These are phyloP conservation scores for Notothenia rossii DNA, from an alignment of 2,113 vertebrate species.

Conservation along the genomic window DNA sequence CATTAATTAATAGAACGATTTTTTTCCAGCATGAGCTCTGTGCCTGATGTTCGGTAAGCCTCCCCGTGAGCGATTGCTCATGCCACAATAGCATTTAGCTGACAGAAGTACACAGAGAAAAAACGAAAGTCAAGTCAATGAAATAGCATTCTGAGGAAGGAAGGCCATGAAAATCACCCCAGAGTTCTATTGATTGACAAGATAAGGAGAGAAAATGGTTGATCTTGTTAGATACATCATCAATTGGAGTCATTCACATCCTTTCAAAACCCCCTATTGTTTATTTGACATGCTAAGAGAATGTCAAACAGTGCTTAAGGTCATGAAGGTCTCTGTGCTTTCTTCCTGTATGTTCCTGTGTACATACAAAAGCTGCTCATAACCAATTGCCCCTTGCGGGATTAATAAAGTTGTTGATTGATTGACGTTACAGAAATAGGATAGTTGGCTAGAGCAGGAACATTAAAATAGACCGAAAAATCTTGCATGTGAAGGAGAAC, in stretches of 20 bases:
- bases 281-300: slow-evolving; percentile 50
- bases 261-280: slow-evolving; percentile 49
- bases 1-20: slow-evolving; percentile 99
- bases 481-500: slow-evolving; percentile 13
- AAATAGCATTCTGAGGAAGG: slow-evolving; percentile 62
- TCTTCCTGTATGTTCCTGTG: no score
- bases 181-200: slow-evolving; percentile 70
- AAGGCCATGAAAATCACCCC: slow-evolving; percentile 53
- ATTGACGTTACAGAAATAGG: background rate
- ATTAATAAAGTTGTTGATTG: no score
- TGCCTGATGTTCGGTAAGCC: slow-evolving; percentile 92
- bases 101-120: slow-evolving; percentile 67
- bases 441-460: background rate
- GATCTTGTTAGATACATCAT: slow-evolving; percentile 62
- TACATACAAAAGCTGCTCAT: no score
- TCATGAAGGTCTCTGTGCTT: no score
- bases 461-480: slow-evolving; percentile 5
- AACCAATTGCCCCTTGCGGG: no score
- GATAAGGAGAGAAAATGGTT: slow-evolving; percentile 63
- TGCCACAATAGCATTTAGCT: slow-evolving; percentile 70
- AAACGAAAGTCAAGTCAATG: slow-evolving; percentile 58
- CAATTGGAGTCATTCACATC: slow-evolving; percentile 56
- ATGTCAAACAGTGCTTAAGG: slow-evolving; percentile 40
- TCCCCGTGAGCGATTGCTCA: slow-evolving; percentile 89
- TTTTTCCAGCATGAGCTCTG: slow-evolving; percentile 86